These are phyloP conservation scores for Ligdia adustata DNA, from an alignment of 2,888 invertebrate genomes.

Conservation along the genomic window DNA sequence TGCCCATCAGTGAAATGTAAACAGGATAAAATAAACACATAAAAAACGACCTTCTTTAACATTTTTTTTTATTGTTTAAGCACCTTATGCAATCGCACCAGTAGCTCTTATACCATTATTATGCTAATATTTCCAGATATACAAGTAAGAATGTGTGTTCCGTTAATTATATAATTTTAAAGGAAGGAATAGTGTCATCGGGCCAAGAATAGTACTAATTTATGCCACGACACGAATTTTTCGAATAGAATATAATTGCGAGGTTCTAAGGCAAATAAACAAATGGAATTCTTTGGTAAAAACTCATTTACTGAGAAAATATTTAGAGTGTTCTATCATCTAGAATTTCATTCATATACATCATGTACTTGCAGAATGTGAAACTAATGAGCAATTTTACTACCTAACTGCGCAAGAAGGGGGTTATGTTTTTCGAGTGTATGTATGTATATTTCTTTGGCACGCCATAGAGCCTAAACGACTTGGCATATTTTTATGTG, in stretches of 20 bases:
- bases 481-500: too few species aligned
- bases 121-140: constrained; percentile 36
- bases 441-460: too few species aligned
- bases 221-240: constrained; percentile 49
- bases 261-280: constrained; percentile 14
- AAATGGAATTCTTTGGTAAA: constrained; percentile 23
- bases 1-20: too few species aligned
- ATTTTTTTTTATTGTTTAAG: neutral
- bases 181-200: constrained; percentile 49
- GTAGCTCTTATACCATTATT: constrained; percentile 26
- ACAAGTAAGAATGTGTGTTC: constrained; percentile 49
- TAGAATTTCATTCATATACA: constrained; percentile 19
- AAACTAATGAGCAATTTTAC: too few species aligned
- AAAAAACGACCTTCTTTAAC: too few species aligned
- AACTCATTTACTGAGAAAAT: constrained; percentile 6
- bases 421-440: too few species aligned
- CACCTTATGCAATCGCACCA: constrained; percentile 9
- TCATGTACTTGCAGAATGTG: neutral
- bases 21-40: too few species aligned
- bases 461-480: too few species aligned
- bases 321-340: constrained; percentile 1
- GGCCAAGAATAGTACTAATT: constrained; percentile 40
- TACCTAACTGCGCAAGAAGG: too few species aligned
- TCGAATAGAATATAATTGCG: constrained; percentile 26
- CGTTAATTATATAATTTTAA: constrained; percentile 48